Base-by-base conservation (phyloP, 1,140 invertebrate species). In the Drosophila bifasciata region DNA sequence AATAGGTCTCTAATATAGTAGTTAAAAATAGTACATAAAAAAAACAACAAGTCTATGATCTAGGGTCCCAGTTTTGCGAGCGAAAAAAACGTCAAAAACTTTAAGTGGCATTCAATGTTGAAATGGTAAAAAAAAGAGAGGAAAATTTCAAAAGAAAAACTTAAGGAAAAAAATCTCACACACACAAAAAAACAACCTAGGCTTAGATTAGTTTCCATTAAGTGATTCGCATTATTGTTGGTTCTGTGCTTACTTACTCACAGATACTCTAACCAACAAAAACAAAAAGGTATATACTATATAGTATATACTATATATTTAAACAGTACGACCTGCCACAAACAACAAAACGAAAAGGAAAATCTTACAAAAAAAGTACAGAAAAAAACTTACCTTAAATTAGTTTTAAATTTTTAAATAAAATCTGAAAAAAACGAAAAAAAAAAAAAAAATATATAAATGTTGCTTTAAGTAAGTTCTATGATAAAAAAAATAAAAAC, bases 271-370 rank as follows among this genome's bases (percentile, higher is more conserved):
- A n/a, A n/a, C 21, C 66, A 32, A 52, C 32, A n/a, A 62, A 45
- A 59, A 32, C 8, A 1, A 48, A 40, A 21, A 60, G 25, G 19
- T 40, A 60, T 21, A 49, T 17, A n/a, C n/a, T 36, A 73, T 45
- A 78, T 49, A 48, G 19, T 40, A 60, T 21, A 49, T 17, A n/a
- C n/a, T 36, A 73, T 45, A 78, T 49, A 48, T 45, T 57, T 52
- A 39, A 84, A 85, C 80, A 85, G 80, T 86, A 85, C 81, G 81
- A 85, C 80, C 80, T 85, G 80, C 80, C 80, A 85, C 80, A 81
- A 75, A 60, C 79, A 40, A 44, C 6, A 45, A 50, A 23, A 61
- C 28, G 19, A 57, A 41, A 43, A 41, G 36, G 25, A 58, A 51
- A 64, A 64, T 50, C 5, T 41, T 4, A 68, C 5, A 40, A 63